Evolutionary conservation across 2,888 invertebrate species (phyloP), one percentile per base, ranked within the genome.

Genomic region (Andrena hattorfiana): DNA sequence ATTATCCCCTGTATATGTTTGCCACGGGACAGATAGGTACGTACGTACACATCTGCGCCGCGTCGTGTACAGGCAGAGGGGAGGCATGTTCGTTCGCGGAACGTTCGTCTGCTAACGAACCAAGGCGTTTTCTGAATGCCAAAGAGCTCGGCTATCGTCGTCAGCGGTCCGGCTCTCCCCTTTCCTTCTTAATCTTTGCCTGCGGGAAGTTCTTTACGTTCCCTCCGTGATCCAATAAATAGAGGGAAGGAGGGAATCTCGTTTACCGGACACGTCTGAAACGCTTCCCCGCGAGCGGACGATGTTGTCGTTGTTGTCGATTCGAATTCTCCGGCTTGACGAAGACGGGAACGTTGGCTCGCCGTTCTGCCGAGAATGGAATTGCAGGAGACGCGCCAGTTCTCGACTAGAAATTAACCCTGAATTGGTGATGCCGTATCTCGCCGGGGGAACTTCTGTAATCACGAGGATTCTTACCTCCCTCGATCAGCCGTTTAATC

Each of bases 71-170:
- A 32, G n/a, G 35, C 26, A 16, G 16, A 56, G 23, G 13, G 26
- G 20, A 48, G 42, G 42, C 42, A 20, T 68, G 60, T 42, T 74
- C 66, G 62, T n/a, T n/a, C 59, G 71, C 26, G 63, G 13, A 80
- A 66, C 80, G 80, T 85, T 86, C 83, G 83, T 72, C 78, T 81
- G 86, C 92, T 92, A 92, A 92, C 91, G 90, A 92, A 91, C 91
- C 88, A 63, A 84, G 69, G 86, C 91, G 91, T 89, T 88, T 87
- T 89, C 89, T 86, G 92, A 92, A 92, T 92, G 82, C 87, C 86
- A 91, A 92, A 91, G 86, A 89, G 90, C 85, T 68, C 70, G 79
- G 69, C 85, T 81, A 89, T 88, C 85, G 86, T 84, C 76, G 81
- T 82, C 77, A 60, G 77, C 66, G 85, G 80, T 62, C 77, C 74